Base-by-base conservation (phyloP, 2,888 invertebrate species). In the Dermolepida albohirtum region DNA sequence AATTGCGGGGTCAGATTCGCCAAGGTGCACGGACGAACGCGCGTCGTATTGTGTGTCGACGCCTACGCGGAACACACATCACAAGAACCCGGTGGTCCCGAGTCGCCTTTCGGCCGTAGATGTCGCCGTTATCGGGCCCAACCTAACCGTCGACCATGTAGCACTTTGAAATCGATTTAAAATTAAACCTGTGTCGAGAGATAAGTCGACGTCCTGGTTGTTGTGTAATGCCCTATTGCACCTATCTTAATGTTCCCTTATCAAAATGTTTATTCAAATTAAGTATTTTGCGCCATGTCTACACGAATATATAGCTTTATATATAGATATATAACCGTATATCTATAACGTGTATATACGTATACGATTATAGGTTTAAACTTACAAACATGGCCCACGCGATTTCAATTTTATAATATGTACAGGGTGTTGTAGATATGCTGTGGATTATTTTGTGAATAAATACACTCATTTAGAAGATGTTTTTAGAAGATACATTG, bases 131-230 rank as follows among this genome's bases (percentile, higher is more conserved):
- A 81, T 81, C 81, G 68, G 66, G 71, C 69, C 70, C 73, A 71
- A 69, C 72, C 72, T 81, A 79, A 81, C 77, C 76, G 78, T 74
- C 78, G 79, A 75, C 78, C 78, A 75, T 81, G 79, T 80, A 75
- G 71, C 73, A 72, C 78, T 75, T 79, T 80, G 80, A 81, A 82
- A 83, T 82, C 82, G 82, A 82, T 82, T 83, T 82, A 81, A 82
- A 83, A 82, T 82, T 82, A 82, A 82, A 82, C 79, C 78, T 78
- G 79, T 82, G 83, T 83, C 77, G 72, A 47, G 74, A 78, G 82
- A 82, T 82, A 82, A 78, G 51, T 50, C 68, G 55, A 44, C 55
- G 44, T 47, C 39, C 51, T 62, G 62, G 50, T 59, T 66, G 68
- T 71, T 70, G 73, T 74, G 74, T 74, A 73, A 73, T 73, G 77